Base-by-base conservation (phyloP, 2,113 vertebrate genomes). In the Oxyura jamaicensis region DNA sequence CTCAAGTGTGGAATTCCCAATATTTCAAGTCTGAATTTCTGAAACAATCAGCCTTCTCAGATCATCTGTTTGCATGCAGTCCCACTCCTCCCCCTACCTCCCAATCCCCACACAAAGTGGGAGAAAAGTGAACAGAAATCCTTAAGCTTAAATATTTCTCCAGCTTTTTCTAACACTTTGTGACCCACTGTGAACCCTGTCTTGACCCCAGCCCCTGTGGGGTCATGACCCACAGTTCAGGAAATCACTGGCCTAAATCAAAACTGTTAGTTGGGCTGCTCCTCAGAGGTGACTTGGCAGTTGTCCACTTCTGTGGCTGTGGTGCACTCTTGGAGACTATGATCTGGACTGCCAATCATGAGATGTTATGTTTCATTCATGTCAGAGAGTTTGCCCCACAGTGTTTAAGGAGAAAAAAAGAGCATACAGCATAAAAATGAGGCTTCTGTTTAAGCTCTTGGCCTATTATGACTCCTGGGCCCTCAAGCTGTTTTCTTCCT, bases 61-160 rank as follows among this genome's bases (percentile, higher is more conserved):
- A 56, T 88, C 68, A 78, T 92, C 68, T 39, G 39, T 39, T 39
- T 39, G 39, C 39, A 39, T 39, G 39, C 39, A 39, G 36, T n/a
- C 88, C 56, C 28, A 41, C 22, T 83, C 59, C 22, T 55, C 44
- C 83, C 41, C 59, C 44, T 39, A 17, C 26, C 36, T 41, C 36
- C 21, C 50, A 50, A 25, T 25, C 35, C 39, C 69, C 55, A 10
- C 18, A n/a, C 7, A 41, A 62, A 73, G 13, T 11, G 28, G 36
- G 59, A 36, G 36, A 80, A 89, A 83, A 50, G 13, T 1, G 20
- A 90, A 83, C 52, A 92, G 68, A 88, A 95, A 90, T 88, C 56
- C 86, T 93, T 72, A 15, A 75, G 73, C 77, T 92, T 81, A 91
- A 92, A 84, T 78, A 72, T 84, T 92, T 94, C 91, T 94, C 93